These are phyloP conservation scores for Scarus forsteni DNA, from an alignment of 2,797 vertebrate species.

Conservation along the genomic window DNA sequence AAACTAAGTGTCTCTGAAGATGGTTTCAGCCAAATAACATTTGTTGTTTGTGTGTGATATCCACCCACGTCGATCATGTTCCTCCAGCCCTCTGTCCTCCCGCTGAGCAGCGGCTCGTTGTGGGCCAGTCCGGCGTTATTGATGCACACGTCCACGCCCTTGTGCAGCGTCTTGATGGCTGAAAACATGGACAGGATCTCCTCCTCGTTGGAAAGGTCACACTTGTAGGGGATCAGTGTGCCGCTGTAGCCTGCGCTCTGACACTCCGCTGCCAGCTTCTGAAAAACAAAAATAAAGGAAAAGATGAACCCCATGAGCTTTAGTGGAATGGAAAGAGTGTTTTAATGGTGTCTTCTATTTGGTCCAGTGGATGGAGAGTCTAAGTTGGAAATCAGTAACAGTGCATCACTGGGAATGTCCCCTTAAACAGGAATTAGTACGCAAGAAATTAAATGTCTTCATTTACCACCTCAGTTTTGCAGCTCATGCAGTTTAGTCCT, in stretches of 20 bases:
- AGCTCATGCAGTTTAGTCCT: too few relatives aligned
- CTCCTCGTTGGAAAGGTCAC: constrained; percentile 94
- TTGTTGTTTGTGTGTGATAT: constrained; percentile 37
- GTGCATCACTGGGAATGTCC: too few relatives aligned
- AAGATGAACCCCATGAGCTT: not conserved
- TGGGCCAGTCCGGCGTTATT: constrained; percentile 95
- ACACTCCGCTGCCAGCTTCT: constrained; percentile 96
- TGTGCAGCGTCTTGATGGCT: constrained; percentile 91
- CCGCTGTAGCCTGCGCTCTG: constrained; percentile 94
- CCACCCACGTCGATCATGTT: constrained; percentile 96
- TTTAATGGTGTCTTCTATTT: too few relatives aligned
- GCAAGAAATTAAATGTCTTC: too few relatives aligned
- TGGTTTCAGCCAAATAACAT: not conserved
- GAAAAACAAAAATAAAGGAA: constrained; percentile 55
- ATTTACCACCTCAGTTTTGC: too few relatives aligned
- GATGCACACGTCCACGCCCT: constrained; percentile 95
- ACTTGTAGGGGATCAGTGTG: constrained; percentile 94
- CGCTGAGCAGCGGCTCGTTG: constrained; percentile 91
- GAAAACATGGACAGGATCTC: constrained; percentile 99
- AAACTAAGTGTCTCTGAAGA: not conserved
- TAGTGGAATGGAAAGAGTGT: too few relatives aligned
- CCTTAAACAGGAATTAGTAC: too few relatives aligned
- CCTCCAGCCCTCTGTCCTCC: constrained; percentile 92
- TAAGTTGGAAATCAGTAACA: too few relatives aligned
- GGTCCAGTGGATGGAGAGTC: too few relatives aligned